Percentiles rank a stretch among this genome's conserved stretches.
phyloP scores from a whole-genome alignment of 2,888 invertebrate genomes.

The Hofmannophila pseudospretella region DNA sequence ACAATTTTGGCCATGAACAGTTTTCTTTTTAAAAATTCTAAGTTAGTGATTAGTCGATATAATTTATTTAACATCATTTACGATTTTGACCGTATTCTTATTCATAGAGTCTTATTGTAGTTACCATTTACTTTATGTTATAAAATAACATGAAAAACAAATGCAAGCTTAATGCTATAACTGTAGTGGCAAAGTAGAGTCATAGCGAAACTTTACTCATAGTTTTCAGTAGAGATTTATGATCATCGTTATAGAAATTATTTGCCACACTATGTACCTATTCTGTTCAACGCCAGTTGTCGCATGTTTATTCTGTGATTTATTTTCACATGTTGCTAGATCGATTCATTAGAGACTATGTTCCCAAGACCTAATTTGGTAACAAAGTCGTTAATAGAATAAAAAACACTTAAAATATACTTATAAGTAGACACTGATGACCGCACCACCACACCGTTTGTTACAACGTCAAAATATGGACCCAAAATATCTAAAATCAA shows the following conservation, averaged over 20 bases:
- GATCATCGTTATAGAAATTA: constrained; percentile 45
- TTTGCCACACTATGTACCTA: constrained; percentile 71
- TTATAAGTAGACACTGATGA: constrained; percentile 14
- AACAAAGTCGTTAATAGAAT: constrained; percentile 3
- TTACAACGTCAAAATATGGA: constrained; percentile 7
- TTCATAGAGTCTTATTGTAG: no score
- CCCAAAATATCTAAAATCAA: constrained; percentile 11
- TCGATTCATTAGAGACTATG: constrained; percentile 12
- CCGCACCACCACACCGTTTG: constrained; percentile 18
- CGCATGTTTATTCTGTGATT: constrained; percentile 53
- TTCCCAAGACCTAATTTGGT: constrained; percentile 9
- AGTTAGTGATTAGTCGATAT: no score
- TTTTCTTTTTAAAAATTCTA: no score
- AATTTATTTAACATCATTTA: no score
- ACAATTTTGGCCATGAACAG: not conserved
- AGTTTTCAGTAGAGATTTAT: constrained; percentile 43
- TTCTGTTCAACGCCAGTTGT: constrained; percentile 55
- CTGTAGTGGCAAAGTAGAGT: constrained; percentile 75
- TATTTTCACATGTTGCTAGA: constrained; percentile 18
- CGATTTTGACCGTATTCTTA: no score
- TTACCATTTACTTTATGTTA: no score
- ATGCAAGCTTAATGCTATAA: constrained; percentile 54
- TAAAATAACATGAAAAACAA: constrained; percentile 18
- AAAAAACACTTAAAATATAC: constrained; percentile 13
- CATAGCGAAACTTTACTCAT: constrained; percentile 77